phyloP scores from a whole-genome alignment of 2,113 vertebrate genomes.

The Bothrops jararaca region DNA sequence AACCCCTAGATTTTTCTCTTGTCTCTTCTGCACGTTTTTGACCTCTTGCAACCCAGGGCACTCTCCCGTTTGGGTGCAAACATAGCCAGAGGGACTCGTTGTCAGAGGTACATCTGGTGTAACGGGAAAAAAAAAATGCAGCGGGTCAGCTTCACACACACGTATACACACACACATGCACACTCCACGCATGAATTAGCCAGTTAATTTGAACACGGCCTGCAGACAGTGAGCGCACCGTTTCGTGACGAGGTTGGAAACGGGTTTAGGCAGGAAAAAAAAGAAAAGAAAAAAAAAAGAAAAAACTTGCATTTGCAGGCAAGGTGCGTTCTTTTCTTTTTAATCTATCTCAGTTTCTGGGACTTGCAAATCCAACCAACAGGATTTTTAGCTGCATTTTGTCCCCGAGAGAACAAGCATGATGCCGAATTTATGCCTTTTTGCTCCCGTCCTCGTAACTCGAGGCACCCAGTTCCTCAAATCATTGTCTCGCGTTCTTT shows the following conservation, averaged over 20 bases:
- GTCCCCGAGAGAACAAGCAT: not conserved
- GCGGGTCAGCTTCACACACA: not conserved
- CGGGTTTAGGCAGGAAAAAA: not conserved
- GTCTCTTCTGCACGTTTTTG: not conserved
- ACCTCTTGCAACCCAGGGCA: not conserved
- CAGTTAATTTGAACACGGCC: not conserved
- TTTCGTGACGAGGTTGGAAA: not conserved
- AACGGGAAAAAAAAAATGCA: not conserved
- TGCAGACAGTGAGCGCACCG: not conserved
- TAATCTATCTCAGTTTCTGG: not conserved
- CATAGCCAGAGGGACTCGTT: not conserved
- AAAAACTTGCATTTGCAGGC: not conserved
- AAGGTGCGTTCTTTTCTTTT: not conserved
- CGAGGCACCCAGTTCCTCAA: not conserved
- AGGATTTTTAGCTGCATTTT: not conserved
- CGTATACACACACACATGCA: not conserved
- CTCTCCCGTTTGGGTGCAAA: not conserved
- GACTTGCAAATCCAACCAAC: not conserved
- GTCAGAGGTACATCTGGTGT: not conserved
- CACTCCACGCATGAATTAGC: not conserved
- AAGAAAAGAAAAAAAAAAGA: accelerated
- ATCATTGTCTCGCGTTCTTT: not conserved
- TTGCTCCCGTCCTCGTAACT: not conserved
- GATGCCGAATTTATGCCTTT: not conserved
- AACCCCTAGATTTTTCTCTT: not conserved